Evolutionary conservation across 2,113 vertebrate species (phyloP), one percentile per base, ranked within the genome.

Genomic region (Anguilla japonica): DNA sequence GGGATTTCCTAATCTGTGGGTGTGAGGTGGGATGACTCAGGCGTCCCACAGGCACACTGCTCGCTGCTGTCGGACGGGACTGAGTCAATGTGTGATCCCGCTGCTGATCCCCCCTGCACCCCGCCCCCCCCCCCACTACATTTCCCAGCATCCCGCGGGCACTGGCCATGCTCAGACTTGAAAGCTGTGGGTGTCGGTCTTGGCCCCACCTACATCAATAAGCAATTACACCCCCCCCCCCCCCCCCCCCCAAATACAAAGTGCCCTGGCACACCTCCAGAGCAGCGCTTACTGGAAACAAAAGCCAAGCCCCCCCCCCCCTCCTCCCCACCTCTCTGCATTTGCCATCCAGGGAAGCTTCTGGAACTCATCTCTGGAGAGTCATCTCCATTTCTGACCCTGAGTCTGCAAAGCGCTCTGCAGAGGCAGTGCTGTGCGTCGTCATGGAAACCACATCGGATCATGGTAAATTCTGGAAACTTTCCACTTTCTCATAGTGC

Each of bases 11-110:
- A 56, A 53, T 5, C n/a, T 56, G 82, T 29, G n/a, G 26, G 43
- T 29, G 81, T 50, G 29, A 60, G 63, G 82, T n/a, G 15, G 29
- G 82, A 40, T 83, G 82, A 83, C 53, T 83, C 82, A 83, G 82
- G 20, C 50, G 8, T 83, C 46, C 22, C 50, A 56, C 50, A 82
- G 15, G 13, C 39, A 18, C 43, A 11, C 80, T 43, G 80, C 22
- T 82, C 43, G 26, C 41, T 6, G 40, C 20, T 41, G 80, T 82
- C 80, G 18, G 22, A 20, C 22, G 80, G 41, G 43, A 46, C 20
- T 82, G 80, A 81, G 41, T 81, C 81, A 83, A 22, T n/a, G n/a
- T n/a, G 13, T 3, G 26, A 56, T 29, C 26, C 82, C 41, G 81
- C 46, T 29, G 26, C 0, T n/a, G 50, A 29, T 34, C 26, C 50